Base-by-base conservation (phyloP, 2,888 invertebrate genomes). In the Eupithecia insigniata region DNA sequence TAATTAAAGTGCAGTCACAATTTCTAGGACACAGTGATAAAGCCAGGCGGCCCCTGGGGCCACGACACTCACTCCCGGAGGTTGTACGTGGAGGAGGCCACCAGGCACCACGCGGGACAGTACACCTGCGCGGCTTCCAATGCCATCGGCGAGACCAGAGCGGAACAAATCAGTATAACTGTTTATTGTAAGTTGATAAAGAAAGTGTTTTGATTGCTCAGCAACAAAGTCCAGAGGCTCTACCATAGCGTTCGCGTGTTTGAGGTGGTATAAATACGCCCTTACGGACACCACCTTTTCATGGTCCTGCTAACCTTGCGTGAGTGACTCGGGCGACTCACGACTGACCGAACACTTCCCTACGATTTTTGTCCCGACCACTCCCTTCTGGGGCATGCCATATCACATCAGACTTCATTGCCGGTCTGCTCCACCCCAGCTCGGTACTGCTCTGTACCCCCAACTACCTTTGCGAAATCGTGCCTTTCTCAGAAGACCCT, bases 81-180 rank as follows among this genome's bases (percentile, higher is more conserved):
- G 34, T 81, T 93, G 62, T 67, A 84, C 8, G 81, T 92, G 7
- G 89, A 91, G 51, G 92, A 93, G 69, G 82, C 86, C 8, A 87
- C 86, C n/a, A 81, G 92, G 0, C 81, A 79, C 2, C 92, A 90
- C 77, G 85, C 91, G 0, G 94, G 94, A 0, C 82, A 84, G 10
- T 94, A 94, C 84, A 85, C 92, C 12, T 94, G 93, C 78, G 87
- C 90, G 1, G 93, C 93, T 0, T 78, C 72, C 26, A 94, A 93
- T 81, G 84, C 80, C 26, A 81, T 92, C 18, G 93, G 93, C 1
- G 89, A 90, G 74, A 92, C 92, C 0, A 84, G 89, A 61, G 86
- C 92, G 0, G 92, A 93, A 18, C 82, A 83, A 34, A 80, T 92
- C 69, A 84, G 76, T 72, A 86, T 94, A 71, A 90, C 84, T 71